Conservation (phyloP, 2,797 vertebrate species). For the Prionace glauca region DNA sequence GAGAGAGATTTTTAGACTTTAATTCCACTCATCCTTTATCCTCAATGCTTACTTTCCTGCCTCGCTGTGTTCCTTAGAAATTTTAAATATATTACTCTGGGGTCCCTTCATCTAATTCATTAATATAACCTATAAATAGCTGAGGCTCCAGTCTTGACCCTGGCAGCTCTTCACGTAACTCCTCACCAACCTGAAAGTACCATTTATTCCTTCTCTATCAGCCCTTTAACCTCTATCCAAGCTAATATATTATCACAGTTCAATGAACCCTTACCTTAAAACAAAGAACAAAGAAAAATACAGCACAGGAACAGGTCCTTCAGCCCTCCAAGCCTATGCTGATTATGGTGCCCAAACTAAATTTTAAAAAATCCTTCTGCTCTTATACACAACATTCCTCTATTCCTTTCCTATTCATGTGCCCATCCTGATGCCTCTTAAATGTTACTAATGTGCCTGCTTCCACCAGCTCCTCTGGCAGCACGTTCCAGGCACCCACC, state of each 20-base stretch:
- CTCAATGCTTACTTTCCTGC: neutral
- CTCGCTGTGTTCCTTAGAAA: neutral
- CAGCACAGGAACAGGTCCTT: too few relatives aligned
- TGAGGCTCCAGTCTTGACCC: neutral
- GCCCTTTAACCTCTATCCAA: neutral
- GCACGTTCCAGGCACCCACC: too few relatives aligned
- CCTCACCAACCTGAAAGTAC: neutral
- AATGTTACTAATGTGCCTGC: too few relatives aligned
- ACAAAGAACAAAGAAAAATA: too few relatives aligned
- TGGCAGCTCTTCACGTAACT: neutral
- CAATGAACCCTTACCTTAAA: too few relatives aligned
- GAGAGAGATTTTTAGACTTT: neutral
- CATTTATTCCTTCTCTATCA: neutral
- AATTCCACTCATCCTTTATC: neutral
- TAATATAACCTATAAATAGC: neutral
- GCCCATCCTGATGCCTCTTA: too few relatives aligned
- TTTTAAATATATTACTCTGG: neutral
- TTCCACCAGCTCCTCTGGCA: too few relatives aligned
- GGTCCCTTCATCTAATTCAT: neutral
- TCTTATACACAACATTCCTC: too few relatives aligned
- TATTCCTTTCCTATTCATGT: too few relatives aligned
- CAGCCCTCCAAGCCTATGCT: too few relatives aligned
- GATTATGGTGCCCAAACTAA: too few relatives aligned
- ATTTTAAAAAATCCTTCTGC: too few relatives aligned
- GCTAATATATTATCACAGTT: neutral